Percentiles rank a stretch among this genome's conserved stretches.
Conservation (phyloP, 2,888 invertebrate genomes). For the Heliconius erato region DNA sequence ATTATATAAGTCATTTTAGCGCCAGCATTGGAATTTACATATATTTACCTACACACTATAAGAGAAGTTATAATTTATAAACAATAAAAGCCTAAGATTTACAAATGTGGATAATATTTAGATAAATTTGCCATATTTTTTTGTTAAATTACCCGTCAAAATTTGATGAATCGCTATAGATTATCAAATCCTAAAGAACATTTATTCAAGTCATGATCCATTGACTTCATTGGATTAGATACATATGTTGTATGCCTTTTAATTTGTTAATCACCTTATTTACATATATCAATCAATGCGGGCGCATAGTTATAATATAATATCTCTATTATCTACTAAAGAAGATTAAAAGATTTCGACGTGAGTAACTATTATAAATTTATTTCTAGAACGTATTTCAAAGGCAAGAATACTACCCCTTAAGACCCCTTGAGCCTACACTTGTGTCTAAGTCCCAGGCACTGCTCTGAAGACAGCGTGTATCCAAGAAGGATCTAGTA, state of each 20-base stretch:
- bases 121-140: background rate
- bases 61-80: background rate
- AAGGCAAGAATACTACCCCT: background rate
- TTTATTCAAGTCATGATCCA: constrained; percentile 2
- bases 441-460: too few relatives aligned
- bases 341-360: too few relatives aligned
- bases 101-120: background rate
- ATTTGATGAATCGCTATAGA: background rate
- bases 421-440: too few relatives aligned
- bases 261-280: background rate
- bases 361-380: background rate
- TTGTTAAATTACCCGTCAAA: background rate
- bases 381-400: background rate
- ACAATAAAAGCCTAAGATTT: background rate
- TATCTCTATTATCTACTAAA: too few relatives aligned
- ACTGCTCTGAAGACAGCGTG: too few relatives aligned
- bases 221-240: background rate
- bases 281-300: background rate
- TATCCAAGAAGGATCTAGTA: too few relatives aligned
- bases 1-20: background rate
- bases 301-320: too few relatives aligned
- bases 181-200: background rate
- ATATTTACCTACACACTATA: too few relatives aligned
- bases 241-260: background rate
- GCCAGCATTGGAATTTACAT: too few relatives aligned